Conservation (phyloP, 1,140 invertebrate genomes). For the Dolichoris vasculosae region DNA sequence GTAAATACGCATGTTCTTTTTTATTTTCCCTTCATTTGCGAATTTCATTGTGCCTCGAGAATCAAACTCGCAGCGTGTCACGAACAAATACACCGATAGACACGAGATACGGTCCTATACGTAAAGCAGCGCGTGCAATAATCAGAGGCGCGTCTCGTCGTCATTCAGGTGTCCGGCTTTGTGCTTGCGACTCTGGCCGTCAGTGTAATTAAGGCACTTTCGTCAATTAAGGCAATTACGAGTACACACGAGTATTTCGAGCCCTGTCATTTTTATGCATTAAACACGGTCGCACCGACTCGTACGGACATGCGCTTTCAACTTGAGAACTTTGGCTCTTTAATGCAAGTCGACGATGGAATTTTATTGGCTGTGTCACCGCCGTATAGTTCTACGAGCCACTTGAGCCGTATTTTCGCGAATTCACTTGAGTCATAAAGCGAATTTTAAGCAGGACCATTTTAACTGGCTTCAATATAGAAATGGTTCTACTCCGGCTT, state of each 20-base stretch:
- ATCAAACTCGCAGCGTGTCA: too few species aligned
- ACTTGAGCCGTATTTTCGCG: slow-evolving; percentile 6
- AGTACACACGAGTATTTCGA: too few species aligned
- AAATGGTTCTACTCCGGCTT: not conserved
- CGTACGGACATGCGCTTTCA: not conserved
- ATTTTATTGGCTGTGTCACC: not conserved
- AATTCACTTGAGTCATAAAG: not conserved
- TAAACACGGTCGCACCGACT: too few species aligned
- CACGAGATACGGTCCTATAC: too few species aligned
- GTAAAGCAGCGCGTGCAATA: not conserved
- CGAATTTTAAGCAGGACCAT: not conserved
- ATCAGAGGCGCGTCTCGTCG: too few species aligned
- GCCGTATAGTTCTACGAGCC: not conserved
- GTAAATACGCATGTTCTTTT: too few species aligned
- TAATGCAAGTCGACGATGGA: not conserved
- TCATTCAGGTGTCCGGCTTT: not conserved
- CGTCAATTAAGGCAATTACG: slow-evolving; percentile 23
- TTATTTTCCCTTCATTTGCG: not conserved
- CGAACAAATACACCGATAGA: too few species aligned
- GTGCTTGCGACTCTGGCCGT: not conserved
- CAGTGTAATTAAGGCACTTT: slow-evolving; percentile 22
- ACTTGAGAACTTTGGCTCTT: not conserved
- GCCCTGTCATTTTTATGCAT: too few species aligned
- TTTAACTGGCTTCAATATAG: not conserved
- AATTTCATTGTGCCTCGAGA: slow-evolving; percentile 25